Conservation (phyloP, 2,888 invertebrate species). For the Drosophila paranaensis region DNA sequence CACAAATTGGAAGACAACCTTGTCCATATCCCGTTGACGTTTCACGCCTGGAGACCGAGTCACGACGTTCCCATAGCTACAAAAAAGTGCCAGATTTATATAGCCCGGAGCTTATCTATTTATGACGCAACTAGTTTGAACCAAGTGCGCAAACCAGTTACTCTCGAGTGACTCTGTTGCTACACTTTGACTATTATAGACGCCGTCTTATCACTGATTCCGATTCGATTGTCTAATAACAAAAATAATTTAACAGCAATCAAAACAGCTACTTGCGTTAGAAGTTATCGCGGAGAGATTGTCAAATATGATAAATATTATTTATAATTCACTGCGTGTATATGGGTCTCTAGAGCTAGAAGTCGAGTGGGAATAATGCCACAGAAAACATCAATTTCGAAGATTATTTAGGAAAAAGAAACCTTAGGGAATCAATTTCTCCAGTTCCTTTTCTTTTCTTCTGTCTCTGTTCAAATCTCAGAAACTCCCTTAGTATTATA, state of each 20-base stretch:
- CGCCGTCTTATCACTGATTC: slow-evolving; percentile 5
- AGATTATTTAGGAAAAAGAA: too few species aligned
- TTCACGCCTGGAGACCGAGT: slow-evolving; percentile 22
- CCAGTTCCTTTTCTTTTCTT: too few species aligned
- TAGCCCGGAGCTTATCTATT: slow-evolving; percentile 44
- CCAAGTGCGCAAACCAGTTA: slow-evolving; percentile 57
- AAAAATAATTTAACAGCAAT: slow-evolving; percentile 7
- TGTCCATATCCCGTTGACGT: slow-evolving; percentile 46
- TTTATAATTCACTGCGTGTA: not conserved
- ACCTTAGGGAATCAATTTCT: too few species aligned
- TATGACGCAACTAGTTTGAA: slow-evolving; percentile 55
- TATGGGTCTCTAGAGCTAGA: not conserved
- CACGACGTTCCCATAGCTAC: not conserved
- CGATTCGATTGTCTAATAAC: slow-evolving; percentile 14
- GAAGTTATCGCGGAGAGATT: not conserved
- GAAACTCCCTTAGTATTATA: too few species aligned
- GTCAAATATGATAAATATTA: not conserved
- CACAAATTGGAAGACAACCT: slow-evolving; percentile 35
- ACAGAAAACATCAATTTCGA: too few species aligned
- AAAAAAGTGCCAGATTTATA: not conserved
- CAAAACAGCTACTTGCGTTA: slow-evolving; percentile 6
- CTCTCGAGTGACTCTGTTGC: slow-evolving; percentile 27
- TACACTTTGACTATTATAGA: not conserved
- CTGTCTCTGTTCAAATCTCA: too few species aligned
- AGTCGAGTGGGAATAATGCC: too few species aligned